Conservation (phyloP, 1,140 invertebrate genomes). For the Drosophila sechellia region DNA sequence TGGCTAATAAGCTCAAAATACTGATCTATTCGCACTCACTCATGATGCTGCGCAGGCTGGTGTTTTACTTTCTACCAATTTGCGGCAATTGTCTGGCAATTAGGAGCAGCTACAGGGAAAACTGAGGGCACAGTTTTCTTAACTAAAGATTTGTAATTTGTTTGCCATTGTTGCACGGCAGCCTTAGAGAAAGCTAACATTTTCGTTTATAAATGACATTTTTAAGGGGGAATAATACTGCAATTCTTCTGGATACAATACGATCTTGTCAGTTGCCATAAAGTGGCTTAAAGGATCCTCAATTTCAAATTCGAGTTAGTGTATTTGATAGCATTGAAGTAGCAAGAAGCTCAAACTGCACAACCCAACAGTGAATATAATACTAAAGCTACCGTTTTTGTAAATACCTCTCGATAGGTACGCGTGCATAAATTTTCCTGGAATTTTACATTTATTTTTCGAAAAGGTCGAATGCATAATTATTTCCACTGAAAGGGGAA, state of each 20-base stretch:
- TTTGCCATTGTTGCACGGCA: conserved; percentile 38
- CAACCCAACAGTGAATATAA: no score
- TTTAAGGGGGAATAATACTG: not conserved
- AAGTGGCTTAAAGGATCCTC: not conserved
- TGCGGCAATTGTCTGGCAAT: conserved; percentile 69
- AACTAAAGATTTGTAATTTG: conserved; percentile 80
- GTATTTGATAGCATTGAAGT: no score
- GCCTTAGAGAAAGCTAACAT: conserved; percentile 55
- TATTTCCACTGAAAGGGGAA: not conserved
- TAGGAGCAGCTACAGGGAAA: conserved; percentile 30
- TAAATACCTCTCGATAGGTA: no score
- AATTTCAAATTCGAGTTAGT: not conserved
- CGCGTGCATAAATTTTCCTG: no score
- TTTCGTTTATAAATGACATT: conserved; percentile 11
- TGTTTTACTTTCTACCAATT: conserved; percentile 80
- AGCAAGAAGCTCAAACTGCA: no score
- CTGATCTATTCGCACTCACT: conserved; percentile 42
- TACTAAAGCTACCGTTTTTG: no score
- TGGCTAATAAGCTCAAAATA: conserved; percentile 58
- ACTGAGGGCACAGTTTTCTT: conserved; percentile 53
- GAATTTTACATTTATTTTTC: no score
- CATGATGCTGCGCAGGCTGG: conserved; percentile 55
- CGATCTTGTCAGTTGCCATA: not conserved
- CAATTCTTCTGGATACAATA: not conserved
- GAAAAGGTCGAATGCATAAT: not conserved